These are phyloP conservation scores for Salpingus planirostris DNA, from an alignment of 2,888 invertebrate genomes.

Conservation along the genomic window DNA sequence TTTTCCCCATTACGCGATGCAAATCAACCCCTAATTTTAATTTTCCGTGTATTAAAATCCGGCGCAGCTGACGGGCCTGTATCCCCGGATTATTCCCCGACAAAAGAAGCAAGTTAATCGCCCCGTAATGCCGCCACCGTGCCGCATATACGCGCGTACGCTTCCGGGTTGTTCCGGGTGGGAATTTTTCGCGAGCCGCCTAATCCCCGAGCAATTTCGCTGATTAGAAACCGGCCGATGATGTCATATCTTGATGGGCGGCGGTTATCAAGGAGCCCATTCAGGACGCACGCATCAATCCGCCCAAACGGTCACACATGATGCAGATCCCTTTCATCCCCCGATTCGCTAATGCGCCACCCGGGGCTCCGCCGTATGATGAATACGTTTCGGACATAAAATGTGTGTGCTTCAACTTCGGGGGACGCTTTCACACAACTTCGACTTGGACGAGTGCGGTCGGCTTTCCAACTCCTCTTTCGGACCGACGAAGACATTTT, in stretches of 20 bases:
- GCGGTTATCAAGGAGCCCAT: slow-evolving; percentile 19
- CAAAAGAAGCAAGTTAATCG: slow-evolving; percentile 40
- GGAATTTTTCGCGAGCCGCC: no score
- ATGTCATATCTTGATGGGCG: no score
- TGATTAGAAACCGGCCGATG: no score
- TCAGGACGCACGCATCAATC: slow-evolving; percentile 20
- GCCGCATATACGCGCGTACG: not conserved
- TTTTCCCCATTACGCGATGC: slow-evolving; percentile 52
- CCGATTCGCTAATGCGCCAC: slow-evolving; percentile 21
- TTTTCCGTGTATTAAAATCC: slow-evolving; percentile 53
- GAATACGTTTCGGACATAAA: no score
- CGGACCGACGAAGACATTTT: no score
- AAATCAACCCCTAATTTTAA: slow-evolving; percentile 53
- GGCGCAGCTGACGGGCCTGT: slow-evolving; percentile 46
- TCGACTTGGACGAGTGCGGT: no score
- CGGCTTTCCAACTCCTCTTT: no score
- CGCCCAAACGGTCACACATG: slow-evolving; percentile 23
- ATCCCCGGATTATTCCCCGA: slow-evolving; percentile 37
- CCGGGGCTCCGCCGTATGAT: no score
- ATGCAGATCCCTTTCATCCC: slow-evolving; percentile 24
- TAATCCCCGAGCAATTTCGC: no score
- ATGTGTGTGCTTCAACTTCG: no score
- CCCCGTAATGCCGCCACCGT: slow-evolving; percentile 31
- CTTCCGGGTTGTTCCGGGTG: no score
- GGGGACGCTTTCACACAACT: no score